Evolutionary conservation across 2,797 vertebrate species (phyloP).

Genomic region (Melanotaenia boesemani): DNA sequence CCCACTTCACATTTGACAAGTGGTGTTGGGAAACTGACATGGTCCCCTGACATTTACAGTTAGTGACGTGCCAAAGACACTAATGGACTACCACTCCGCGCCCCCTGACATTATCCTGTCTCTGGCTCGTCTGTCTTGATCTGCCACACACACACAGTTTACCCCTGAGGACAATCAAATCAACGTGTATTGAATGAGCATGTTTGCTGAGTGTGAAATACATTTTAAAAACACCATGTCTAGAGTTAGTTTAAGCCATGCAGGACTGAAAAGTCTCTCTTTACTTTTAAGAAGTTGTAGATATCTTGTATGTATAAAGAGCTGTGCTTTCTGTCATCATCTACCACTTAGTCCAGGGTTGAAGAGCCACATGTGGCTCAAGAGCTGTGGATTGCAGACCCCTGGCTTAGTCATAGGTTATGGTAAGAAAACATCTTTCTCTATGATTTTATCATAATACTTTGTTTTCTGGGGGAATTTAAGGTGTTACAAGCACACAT

Average conservation of each 20-base stretch:
- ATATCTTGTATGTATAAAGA: not conserved
- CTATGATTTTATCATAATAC: not conserved
- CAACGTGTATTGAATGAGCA: not conserved
- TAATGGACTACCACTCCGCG: slow-evolving; percentile 69
- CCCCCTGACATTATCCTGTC: slow-evolving; percentile 57
- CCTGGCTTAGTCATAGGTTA: not conserved
- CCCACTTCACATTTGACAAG: slow-evolving; percentile 60
- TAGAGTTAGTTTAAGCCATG: not conserved
- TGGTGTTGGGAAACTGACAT: slow-evolving; percentile 55
- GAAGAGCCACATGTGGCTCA: no score
- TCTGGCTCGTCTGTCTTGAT: slow-evolving; percentile 39
- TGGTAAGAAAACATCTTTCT: not conserved
- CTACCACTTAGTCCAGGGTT: not conserved
- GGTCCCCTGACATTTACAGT: slow-evolving; percentile 61
- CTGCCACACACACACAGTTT: slow-evolving; percentile 16
- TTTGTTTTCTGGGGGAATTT: not conserved
- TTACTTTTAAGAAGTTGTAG: not conserved
- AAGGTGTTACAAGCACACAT: not conserved
- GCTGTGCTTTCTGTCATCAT: not conserved
- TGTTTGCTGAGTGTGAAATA: not conserved
- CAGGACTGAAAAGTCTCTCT: not conserved
- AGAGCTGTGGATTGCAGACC: no score
- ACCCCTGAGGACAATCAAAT: slow-evolving; percentile 22
- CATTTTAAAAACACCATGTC: slow-evolving; percentile 2
- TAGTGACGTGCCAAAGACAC: slow-evolving; percentile 69